A percentile compares a stretch with the other conserved stretches of the same genome.
phyloP scores from a whole-genome alignment of 2,113 vertebrate genomes.

The Vulpes lagopus region DNA sequence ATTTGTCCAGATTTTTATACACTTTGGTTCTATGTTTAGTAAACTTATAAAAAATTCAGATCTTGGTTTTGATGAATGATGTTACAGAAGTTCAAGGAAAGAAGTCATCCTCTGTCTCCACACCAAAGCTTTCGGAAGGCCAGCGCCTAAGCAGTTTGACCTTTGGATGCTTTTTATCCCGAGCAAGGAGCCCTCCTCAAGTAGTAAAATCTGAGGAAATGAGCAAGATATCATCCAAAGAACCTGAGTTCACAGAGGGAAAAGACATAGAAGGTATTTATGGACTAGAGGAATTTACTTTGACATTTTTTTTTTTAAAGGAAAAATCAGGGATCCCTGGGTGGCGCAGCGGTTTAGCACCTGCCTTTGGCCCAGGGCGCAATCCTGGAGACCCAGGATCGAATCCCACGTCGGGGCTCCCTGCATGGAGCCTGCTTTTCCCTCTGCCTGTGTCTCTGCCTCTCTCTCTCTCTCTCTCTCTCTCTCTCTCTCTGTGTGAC shows the following conservation, averaged over 20 bases:
- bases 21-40: neutral
- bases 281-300: neutral
- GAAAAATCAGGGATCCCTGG: neutral
- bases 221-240: slow-evolving; percentile 84
- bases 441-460: no score
- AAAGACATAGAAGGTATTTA: slow-evolving; percentile 84
- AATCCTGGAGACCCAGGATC: no score
- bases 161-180: slow-evolving; percentile 96
- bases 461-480: no score
- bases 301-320: slow-evolving; percentile 25
- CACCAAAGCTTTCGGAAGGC: slow-evolving; percentile 90
- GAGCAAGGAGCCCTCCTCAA: slow-evolving; percentile 93
- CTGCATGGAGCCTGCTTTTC: no score
- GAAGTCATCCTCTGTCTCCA: slow-evolving; percentile 77
- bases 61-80: slow-evolving; percentile 63
- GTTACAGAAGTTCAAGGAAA: slow-evolving; percentile 90
- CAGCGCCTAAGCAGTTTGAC: slow-evolving; percentile 96
- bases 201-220: slow-evolving; percentile 89
- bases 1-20: slow-evolving; percentile 28
- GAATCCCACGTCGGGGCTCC: no score
- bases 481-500: no score
- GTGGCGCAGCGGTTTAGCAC: no score
- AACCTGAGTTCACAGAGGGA: slow-evolving; percentile 77
- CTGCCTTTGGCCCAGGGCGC: no score
- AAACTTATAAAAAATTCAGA: slow-evolving; percentile 19